Conservation (phyloP, 2,888 invertebrate genomes). For the Stenodera caucasica region DNA sequence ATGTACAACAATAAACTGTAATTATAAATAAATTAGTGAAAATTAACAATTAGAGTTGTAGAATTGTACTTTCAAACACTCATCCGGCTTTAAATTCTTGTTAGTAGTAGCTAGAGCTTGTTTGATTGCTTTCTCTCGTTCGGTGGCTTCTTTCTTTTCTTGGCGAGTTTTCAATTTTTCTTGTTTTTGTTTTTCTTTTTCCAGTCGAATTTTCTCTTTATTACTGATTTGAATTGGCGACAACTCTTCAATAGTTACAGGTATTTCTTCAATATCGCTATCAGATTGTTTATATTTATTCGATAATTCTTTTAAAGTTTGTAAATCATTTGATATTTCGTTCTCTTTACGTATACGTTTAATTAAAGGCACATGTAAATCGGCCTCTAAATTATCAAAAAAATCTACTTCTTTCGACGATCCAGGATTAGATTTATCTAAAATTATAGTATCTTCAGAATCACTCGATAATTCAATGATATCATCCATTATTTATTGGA, state of each 20-base stretch:
- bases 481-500: conserved; percentile 11
- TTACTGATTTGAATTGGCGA: background rate
- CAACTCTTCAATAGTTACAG: background rate
- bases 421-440: background rate
- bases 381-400: background rate
- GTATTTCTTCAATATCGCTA: background rate
- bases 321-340: background rate
- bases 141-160: conserved; percentile 25
- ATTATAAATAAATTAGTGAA: conserved; percentile 12
- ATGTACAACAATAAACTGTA: conserved; percentile 46
- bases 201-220: conserved; percentile 5
- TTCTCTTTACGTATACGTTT: conserved; percentile 11
- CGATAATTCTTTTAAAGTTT: background rate
- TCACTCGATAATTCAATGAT: conserved; percentile 21
- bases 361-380: conserved; percentile 6
- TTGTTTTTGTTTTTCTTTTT: conserved; percentile 6
- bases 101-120: conserved; percentile 32
- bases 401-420: background rate
- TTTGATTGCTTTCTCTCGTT: conserved; percentile 34
- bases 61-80: conserved; percentile 43
- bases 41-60: background rate
- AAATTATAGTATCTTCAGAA: conserved; percentile 18
- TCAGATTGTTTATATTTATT: background rate
- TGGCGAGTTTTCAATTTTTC: conserved; percentile 10
- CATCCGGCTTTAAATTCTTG: conserved; percentile 45